Conservation (phyloP, 2,797 vertebrate genomes). For the Sebastes paucispinis region DNA sequence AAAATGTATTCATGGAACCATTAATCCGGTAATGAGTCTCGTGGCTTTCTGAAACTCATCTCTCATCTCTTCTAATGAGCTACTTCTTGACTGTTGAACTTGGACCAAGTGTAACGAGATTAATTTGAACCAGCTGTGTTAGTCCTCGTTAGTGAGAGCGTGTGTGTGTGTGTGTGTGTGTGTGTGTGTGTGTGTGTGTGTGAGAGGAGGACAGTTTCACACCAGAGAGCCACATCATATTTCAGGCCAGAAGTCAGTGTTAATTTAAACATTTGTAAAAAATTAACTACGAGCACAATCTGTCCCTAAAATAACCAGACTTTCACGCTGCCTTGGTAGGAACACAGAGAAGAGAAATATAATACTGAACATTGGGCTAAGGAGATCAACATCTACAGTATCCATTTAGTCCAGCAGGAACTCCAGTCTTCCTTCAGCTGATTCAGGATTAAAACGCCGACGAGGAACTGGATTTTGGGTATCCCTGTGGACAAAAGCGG, state of each 20-base stretch:
- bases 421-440: too few relatives aligned
- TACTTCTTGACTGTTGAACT: not conserved
- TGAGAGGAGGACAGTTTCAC: not conserved
- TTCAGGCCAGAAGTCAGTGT: not conserved
- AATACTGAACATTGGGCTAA: too few relatives aligned
- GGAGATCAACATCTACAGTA: too few relatives aligned
- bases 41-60: not conserved
- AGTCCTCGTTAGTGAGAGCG: not conserved
- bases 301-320: not conserved
- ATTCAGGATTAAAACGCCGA: too few relatives aligned
- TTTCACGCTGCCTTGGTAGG: not conserved
- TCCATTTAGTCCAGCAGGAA: too few relatives aligned
- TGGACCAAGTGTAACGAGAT: not conserved
- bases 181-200: not conserved
- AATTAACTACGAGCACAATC: not conserved
- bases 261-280: too few relatives aligned
- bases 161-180: not conserved
- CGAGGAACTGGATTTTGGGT: too few relatives aligned
- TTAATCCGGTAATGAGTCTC: not conserved
- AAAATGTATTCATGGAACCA: not conserved
- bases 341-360: too few relatives aligned
- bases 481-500: too few relatives aligned
- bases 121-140: conserved; percentile 6
- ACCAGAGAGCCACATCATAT: not conserved
- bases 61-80: not conserved